These are phyloP conservation scores for Bostrychus sinensis DNA, from an alignment of 2,113 vertebrate genomes.

Conservation along the genomic window DNA sequence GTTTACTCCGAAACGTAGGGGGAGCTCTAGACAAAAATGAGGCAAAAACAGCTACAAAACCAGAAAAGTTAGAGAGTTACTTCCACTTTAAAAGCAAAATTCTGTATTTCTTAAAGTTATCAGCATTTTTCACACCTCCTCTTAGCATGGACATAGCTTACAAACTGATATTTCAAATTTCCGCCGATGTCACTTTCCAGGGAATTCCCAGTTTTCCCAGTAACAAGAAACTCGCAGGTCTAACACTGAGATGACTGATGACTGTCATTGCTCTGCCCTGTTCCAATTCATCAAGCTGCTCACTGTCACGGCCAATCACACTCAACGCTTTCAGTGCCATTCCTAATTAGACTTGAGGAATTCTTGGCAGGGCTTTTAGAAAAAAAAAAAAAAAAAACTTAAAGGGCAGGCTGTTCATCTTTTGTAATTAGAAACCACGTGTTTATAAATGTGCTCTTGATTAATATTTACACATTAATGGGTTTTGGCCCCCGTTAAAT, in stretches of 20 bases:
- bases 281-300: constrained; percentile 46
- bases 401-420: constrained; percentile 49
- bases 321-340: constrained; percentile 28
- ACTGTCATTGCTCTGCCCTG: constrained; percentile 14
- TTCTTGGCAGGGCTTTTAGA: constrained; percentile 29
- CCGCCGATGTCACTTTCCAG: background rate
- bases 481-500: constrained; percentile 50
- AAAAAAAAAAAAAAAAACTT: constrained; percentile 16
- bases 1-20: too few species aligned
- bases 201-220: constrained; percentile 9
- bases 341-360: constrained; percentile 35
- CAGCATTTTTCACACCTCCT: too few species aligned
- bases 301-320: constrained; percentile 31
- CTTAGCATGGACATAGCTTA: background rate
- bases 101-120: too few species aligned
- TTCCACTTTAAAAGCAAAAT: too few species aligned
- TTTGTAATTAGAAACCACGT: constrained; percentile 59
- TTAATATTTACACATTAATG: constrained; percentile 62
- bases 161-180: too few species aligned
- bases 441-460: constrained; percentile 57
- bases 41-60: too few species aligned
- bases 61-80: too few species aligned
- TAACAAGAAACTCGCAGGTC: background rate
- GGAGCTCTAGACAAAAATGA: too few species aligned
- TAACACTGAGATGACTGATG: constrained; percentile 24